Percentiles rank a stretch among this genome's conserved stretches.
Evolutionary conservation across 1,140 invertebrate genomes (phyloP).

Genomic region (Andricus grossulariae): DNA sequence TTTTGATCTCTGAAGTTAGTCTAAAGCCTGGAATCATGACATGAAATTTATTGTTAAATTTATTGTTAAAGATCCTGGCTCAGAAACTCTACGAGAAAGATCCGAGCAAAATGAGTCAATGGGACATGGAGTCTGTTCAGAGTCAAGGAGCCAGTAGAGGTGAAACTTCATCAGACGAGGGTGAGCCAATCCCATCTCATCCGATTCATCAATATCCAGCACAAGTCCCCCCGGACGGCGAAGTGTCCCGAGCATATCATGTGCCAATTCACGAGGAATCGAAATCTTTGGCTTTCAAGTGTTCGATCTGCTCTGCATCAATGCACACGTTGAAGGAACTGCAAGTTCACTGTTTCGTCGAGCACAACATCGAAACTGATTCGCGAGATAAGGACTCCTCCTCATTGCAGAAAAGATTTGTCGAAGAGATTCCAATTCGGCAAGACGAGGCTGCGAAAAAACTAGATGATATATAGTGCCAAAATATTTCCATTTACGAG

Average conservation of each 20-base stretch:
- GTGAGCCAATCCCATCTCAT: conserved; percentile 62
- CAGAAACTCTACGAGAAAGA: conserved; percentile 90
- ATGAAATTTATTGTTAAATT: conserved; percentile 8
- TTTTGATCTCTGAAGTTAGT: no score
- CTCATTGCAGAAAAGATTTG: conserved; percentile 32
- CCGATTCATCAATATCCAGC: conserved; percentile 48
- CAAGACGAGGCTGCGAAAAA: conserved; percentile 35
- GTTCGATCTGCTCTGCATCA: conserved; percentile 64
- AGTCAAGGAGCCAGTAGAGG: conserved; percentile 63
- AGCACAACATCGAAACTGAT: conserved; percentile 61
- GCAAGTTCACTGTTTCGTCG: conserved; percentile 68
- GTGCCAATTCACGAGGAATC: conserved; percentile 55
- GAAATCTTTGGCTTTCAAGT: conserved; percentile 59
- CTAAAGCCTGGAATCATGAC: background rate
- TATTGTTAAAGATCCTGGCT: conserved; percentile 81
- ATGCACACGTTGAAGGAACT: conserved; percentile 64
- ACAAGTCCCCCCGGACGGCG: conserved; percentile 43
- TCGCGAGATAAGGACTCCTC: background rate
- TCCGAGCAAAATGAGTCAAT: conserved; percentile 82
- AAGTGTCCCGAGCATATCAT: conserved; percentile 61
- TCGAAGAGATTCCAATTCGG: conserved; percentile 26
- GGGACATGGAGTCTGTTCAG: conserved; percentile 71
- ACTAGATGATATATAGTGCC: conserved; percentile 56
- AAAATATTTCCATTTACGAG: conserved; percentile 42
- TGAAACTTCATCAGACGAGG: conserved; percentile 73